Conservation (phyloP, 2,797 vertebrate species). For the Glossophaga mutica region DNA sequence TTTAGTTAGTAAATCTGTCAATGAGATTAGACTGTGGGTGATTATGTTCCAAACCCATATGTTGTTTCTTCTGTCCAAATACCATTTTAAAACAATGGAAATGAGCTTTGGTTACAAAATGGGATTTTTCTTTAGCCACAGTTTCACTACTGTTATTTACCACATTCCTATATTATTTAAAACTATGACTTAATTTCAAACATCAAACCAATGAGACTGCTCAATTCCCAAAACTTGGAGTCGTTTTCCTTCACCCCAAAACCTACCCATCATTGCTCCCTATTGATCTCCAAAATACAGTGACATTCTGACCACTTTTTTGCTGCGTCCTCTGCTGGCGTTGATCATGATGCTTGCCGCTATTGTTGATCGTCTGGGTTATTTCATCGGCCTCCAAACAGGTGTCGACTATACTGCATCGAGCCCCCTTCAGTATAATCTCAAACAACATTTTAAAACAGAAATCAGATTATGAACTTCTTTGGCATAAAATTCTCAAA, state of each 20-base stretch:
- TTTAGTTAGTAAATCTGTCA: background rate
- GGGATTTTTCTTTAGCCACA: fast-evolving
- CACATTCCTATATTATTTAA: background rate
- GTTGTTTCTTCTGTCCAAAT: background rate
- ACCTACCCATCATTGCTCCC: background rate
- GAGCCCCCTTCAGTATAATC: background rate
- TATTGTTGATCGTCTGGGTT: background rate
- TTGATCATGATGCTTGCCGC: background rate
- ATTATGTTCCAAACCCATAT: background rate
- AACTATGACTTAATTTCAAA: background rate
- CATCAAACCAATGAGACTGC: background rate
- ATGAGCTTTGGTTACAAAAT: background rate
- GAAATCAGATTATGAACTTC: background rate
- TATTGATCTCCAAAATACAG: background rate
- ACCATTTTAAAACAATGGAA: background rate
- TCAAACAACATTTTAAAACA: background rate
- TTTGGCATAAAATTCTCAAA: background rate
- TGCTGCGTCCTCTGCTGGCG: background rate
- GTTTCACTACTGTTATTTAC: background rate
- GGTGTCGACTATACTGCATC: background rate
- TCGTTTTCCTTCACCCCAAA: background rate
- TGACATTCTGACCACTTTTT: background rate
- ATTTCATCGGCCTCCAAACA: background rate
- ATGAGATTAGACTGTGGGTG: background rate
- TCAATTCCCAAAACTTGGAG: background rate